Base-by-base conservation (phyloP, 2,797 vertebrate species). In the Botia kubotai region DNA sequence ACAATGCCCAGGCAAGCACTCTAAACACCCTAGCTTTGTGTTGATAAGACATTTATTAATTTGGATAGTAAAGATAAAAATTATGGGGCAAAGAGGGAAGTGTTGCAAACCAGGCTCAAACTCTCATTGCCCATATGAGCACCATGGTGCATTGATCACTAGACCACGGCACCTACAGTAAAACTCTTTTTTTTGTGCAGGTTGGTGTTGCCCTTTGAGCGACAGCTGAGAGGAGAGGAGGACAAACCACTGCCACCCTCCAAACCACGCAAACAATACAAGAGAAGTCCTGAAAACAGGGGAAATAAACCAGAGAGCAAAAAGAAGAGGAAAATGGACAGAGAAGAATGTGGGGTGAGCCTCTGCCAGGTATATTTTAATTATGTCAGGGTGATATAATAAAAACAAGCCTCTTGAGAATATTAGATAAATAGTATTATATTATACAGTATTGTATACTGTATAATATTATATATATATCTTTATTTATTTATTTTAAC, bases 141-240 rank as follows among this genome's bases (percentile, higher is more conserved):
- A 72, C 12, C 33, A 16, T 21, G 23, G 14, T 39, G 46, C 71
- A 43, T 0, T 23, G n/a, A 4, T 13, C 23, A 12, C 39, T 46
- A 46, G 43, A 1, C 14, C 14, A 55, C 3, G 13, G 11, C 13
- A 14, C 0, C 26, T 33, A 72, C 7, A 33, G 3, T 26, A n/a
- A 11, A 48, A 0, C 23, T 46, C 0, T 23, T 82, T 23, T 82
- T 4, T 66, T 67, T 66, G 17, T 4, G 86, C 81, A 99, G 97
- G 92, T 91, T 99, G 86, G 95, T 99, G 84, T 94, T 98, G 78
- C 97, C 97, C 0, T 98, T 96, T 2, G 97, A 98, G 87, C 94
- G 97, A 71, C 95, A 96, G 67, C 88, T 96, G n/a, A 96, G 95
- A 84, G 97, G 97, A 3, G 97, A 99, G 85, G 96, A 96, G 0